Evolutionary conservation across 2,888 invertebrate species (phyloP), one percentile per base, ranked within the genome.

Genomic region (Apantesis nais): DNA sequence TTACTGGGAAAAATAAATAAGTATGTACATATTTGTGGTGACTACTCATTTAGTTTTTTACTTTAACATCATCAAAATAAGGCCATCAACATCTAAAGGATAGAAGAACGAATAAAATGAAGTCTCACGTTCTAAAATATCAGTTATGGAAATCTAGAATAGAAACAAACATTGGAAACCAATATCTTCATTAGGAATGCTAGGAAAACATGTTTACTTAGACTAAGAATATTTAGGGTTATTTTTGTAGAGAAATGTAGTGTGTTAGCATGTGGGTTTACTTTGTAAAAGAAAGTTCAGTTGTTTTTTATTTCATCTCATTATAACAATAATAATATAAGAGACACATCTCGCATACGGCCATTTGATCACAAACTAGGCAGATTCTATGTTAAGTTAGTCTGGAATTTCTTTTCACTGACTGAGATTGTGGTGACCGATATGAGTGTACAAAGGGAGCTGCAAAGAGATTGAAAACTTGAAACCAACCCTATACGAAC

Each of bases 171-270:
- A 71, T 74, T 72, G 71, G 70, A 75, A 75, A 75, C 76, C 81
- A 79, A 79, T 81, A 74, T 79, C 65, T 66, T 31, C 7, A 44
- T 63, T 66, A 66, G 58, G 22, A 62, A 70, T 70, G n/a, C 60
- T 61, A 70, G 68, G 80, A 76, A 81, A 80, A 80, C 80, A 80
- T 81, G 80, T 80, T 80, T 80, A 74, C 71, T 65, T 44, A 58
- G 39, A 41, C 68, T 63, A 73, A 44, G 55, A 72, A 70, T 72
- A 66, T 44, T 64, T 48, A 48, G 11, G 25, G 29, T 41, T 29
- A 63, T 39, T n/a, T 63, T 39, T 41, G 14, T 11, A 8, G 25
- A 22, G n/a, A 60, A 31, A 61, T 29, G 60, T 34, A 8, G 60
- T 61, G 11, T 52, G 9, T 52, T 52, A 11, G n/a, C 48, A 52